Conservation (phyloP, 2,888 invertebrate genomes). For the Hydroisotoma schaefferi region DNA sequence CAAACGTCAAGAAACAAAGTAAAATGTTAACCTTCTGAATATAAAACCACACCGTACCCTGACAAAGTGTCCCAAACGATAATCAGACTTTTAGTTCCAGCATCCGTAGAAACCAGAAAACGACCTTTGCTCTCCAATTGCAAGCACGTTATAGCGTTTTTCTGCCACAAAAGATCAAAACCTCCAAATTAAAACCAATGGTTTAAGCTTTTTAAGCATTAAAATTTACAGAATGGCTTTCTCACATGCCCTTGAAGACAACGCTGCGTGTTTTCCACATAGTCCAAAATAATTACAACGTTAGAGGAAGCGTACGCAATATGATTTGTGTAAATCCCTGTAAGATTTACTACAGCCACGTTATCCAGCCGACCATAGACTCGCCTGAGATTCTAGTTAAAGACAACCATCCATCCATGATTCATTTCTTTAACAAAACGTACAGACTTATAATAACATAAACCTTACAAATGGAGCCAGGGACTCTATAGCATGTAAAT, state of each 20-base stretch:
- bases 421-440: background rate
- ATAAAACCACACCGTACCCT: slow-evolving; percentile 21
- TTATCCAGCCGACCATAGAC: slow-evolving; percentile 39
- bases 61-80: slow-evolving; percentile 43
- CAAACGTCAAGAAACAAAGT: background rate
- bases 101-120: slow-evolving; percentile 39
- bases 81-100: slow-evolving; percentile 36
- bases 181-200: slow-evolving; percentile 1
- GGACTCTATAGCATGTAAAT: slow-evolving; percentile 19
- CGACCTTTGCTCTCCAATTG: slow-evolving; percentile 22
- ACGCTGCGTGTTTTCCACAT: slow-evolving; percentile 37
- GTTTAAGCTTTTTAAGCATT: background rate
- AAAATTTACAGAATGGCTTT: background rate
- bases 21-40: background rate
- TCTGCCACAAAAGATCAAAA: too few species aligned
- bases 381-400: slow-evolving; percentile 34
- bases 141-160: slow-evolving; percentile 38
- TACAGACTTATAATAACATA: background rate
- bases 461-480: slow-evolving; percentile 33
- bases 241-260: slow-evolving; percentile 47
- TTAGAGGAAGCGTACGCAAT: slow-evolving; percentile 44
- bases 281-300: slow-evolving; percentile 40
- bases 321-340: slow-evolving; percentile 40
- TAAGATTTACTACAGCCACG: slow-evolving; percentile 38
- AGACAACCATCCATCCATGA: background rate